phyloP scores from a whole-genome alignment of 1,140 invertebrate genomes.

The Drosophila bipectinata region DNA sequence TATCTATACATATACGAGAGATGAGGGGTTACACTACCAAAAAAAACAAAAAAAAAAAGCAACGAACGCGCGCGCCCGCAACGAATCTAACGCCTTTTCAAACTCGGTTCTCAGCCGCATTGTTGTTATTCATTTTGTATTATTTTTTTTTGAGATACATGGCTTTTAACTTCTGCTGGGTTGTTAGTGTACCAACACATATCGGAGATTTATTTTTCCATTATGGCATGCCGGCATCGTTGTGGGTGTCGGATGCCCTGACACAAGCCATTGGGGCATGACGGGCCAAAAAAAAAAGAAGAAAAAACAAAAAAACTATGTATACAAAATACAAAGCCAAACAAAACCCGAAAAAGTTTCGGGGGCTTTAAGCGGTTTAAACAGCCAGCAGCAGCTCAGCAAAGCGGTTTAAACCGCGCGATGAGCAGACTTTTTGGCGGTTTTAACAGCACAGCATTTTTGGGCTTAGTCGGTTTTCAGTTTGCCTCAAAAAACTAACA shows the following conservation, averaged over 20 bases:
- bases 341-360: conserved; percentile 19
- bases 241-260: conserved; percentile 73
- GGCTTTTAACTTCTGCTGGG: conserved; percentile 62
- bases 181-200: conserved; percentile 40
- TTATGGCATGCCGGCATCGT: conserved; percentile 73
- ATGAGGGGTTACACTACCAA: conserved; percentile 10
- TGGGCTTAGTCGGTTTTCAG: conserved; percentile 6
- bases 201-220: conserved; percentile 79
- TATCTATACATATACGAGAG: conserved; percentile 3
- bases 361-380: conserved; percentile 30
- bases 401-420: conserved; percentile 28
- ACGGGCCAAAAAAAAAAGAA: conserved; percentile 59
- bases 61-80: conserved; percentile 64
- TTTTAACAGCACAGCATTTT: conserved; percentile 34
- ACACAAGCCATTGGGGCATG: conserved; percentile 69
- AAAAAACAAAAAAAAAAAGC: not conserved
- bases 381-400: conserved; percentile 11
- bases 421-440: conserved; percentile 33
- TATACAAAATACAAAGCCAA: conserved; percentile 17
- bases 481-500: conserved; percentile 15
- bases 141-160: conserved; percentile 46
- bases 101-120: conserved; percentile 48
- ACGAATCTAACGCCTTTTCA: conserved; percentile 81
- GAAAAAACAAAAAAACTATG: conserved; percentile 10
- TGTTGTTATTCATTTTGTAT: conserved; percentile 7